Base-by-base conservation (phyloP, 37 sponge, comb jelly and placozoan genomes). In the Aplysina aerophoba region DNA sequence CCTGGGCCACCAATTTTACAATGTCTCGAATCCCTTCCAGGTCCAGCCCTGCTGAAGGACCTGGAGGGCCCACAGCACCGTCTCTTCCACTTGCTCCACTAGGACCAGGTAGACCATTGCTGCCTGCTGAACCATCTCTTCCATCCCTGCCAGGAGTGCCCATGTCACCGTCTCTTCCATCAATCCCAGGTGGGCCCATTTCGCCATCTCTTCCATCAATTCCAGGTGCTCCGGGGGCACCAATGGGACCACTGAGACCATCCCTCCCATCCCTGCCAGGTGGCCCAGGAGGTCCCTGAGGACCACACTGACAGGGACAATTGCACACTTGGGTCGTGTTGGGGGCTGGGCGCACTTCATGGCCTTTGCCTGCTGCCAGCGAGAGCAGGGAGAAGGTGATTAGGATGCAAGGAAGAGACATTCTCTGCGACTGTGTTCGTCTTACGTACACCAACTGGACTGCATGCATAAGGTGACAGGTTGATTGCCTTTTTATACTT, bases 51-150 rank as follows among this genome's bases (percentile, higher is more conserved):
- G 19, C 66, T 20, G 66, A 8, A 30, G 13, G 66, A 30, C 66
- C 66, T 65, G 66, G 66, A 20, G 66, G 66, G 27, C 66, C 66
- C 27, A 65, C 66, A 30, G 66, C 66, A 30, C 66, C 66, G 27
- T 65, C 66, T 30, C 14, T 11, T 11, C 66, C 66, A 65, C 27
- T 11, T 16, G n/a, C n/a, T n/a, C n/a, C n/a, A n/a, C n/a, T n/a
- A n/a, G n/a, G n/a, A n/a, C n/a, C n/a, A n/a, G n/a, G n/a, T n/a
- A n/a, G n/a, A n/a, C n/a, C n/a, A n/a, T n/a, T n/a, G n/a, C n/a
- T n/a, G n/a, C n/a, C 66, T 12, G 22, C 22, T 11, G 11, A 30
- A 65, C 66, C 66, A 65, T 65, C 22, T 11, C 22, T 25, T 11
- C 66, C n/a, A n/a, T n/a, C n/a, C n/a, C n/a, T n/a, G 19, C 71